Conservation (phyloP, 2,888 invertebrate species). For the Anagyrus pseudococci region DNA sequence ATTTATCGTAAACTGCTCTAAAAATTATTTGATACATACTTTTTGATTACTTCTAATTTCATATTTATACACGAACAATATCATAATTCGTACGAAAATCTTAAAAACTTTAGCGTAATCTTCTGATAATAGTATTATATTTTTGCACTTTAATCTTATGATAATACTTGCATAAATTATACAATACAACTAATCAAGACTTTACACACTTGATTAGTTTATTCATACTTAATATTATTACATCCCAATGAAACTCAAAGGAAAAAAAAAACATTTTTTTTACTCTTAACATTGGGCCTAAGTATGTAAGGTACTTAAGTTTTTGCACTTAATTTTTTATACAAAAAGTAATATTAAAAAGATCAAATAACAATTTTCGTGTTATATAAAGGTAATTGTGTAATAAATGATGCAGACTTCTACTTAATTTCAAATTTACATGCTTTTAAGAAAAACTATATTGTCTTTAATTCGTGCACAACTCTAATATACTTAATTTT, state of each 20-base stretch:
- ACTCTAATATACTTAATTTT: slow-evolving; percentile 5
- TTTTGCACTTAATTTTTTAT: slow-evolving; percentile 35
- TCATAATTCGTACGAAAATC: no score
- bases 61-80: no score
- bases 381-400: background rate
- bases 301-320: slow-evolving; percentile 32
- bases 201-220: slow-evolving; percentile 15
- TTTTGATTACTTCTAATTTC: no score
- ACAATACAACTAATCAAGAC: slow-evolving; percentile 17
- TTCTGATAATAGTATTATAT: slow-evolving; percentile 28
- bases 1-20: background rate
- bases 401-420: no score
- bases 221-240: slow-evolving; percentile 17
- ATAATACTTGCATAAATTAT: slow-evolving; percentile 24
- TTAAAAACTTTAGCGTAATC: slow-evolving; percentile 3
- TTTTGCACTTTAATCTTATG: slow-evolving; percentile 25
- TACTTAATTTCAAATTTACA: slow-evolving; percentile 22
- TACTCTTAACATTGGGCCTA: slow-evolving; percentile 25
- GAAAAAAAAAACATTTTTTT: slow-evolving; percentile 25
- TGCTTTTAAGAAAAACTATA: slow-evolving; percentile 21
- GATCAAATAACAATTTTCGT: background rate
- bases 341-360: slow-evolving; percentile 6
- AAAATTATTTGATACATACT: background rate
- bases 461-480: slow-evolving; percentile 24
- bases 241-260: slow-evolving; percentile 10